phyloP scores from a whole-genome alignment of 2,888 invertebrate genomes.

The Latrodectus elegans region DNA sequence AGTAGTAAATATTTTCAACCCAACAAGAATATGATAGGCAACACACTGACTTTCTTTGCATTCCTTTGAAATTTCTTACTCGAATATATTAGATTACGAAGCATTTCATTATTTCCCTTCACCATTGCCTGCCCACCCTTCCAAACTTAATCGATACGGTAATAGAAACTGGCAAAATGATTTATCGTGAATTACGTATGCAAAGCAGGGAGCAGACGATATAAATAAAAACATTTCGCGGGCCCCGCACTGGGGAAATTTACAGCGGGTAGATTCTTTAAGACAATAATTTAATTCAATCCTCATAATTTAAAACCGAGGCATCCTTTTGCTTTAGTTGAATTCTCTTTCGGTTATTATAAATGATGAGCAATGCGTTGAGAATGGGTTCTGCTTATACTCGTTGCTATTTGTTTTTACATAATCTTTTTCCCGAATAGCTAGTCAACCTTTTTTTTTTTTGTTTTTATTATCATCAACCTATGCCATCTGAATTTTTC shows the following conservation, averaged over 20 bases:
- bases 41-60: constrained; percentile 10
- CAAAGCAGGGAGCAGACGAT: constrained; percentile 28
- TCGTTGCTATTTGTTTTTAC: constrained; percentile 23
- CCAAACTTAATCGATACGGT: constrained; percentile 3
- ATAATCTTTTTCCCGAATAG: constrained; percentile 22
- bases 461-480: background rate
- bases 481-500: background rate
- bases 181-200: constrained; percentile 54
- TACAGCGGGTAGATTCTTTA: constrained; percentile 20
- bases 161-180: constrained; percentile 38
- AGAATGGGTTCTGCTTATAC: background rate
- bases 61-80: constrained; percentile 1
- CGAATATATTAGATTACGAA: constrained; percentile 30
- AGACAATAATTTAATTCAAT: constrained; percentile 55
- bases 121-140: background rate
- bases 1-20: background rate
- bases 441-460: background rate
- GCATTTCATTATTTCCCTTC: constrained; percentile 15
- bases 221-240: constrained; percentile 38
- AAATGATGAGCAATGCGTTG: constrained; percentile 34
- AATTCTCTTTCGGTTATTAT: constrained; percentile 40
- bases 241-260: constrained; percentile 26
- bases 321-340: constrained; percentile 11
- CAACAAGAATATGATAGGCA: background rate
- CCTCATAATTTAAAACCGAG: constrained; percentile 29